A percentile compares a stretch with the other conserved stretches of the same genome.
phyloP scores from a whole-genome alignment of 2,797 vertebrate genomes.

The Oophaga sylvatica region DNA sequence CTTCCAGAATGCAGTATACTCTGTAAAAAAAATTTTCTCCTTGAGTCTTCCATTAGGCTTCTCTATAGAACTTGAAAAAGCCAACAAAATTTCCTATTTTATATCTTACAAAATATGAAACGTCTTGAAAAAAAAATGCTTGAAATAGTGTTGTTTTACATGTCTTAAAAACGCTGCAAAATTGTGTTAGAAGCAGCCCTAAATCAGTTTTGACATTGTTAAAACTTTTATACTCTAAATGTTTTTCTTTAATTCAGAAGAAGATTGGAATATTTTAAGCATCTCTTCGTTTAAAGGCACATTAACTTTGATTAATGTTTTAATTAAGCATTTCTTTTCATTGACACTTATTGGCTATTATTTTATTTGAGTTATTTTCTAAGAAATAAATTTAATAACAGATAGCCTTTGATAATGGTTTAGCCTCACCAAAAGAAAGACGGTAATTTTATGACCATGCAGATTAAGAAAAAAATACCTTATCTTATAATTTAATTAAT shows the following conservation, averaged over 20 bases:
- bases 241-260: not conserved
- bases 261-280: conserved; percentile 15
- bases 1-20: too few species aligned
- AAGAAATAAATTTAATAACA: conserved; percentile 30
- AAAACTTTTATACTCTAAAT: not conserved
- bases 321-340: not conserved
- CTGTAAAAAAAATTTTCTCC: too few species aligned
- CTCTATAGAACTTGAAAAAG: too few species aligned
- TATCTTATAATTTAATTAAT: conserved; percentile 60
- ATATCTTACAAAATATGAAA: too few species aligned
- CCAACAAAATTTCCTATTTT: too few species aligned
- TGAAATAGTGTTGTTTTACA: too few species aligned
- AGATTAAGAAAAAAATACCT: conserved; percentile 59
- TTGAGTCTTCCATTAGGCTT: too few species aligned
- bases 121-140: too few species aligned
- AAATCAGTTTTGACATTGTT: not conserved
- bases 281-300: not conserved
- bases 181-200: too few species aligned
- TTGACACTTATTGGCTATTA: conserved; percentile 22
- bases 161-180: too few species aligned
- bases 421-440: conserved; percentile 59
- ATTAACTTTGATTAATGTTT: not conserved
- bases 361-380: not conserved
- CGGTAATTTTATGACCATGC: conserved; percentile 52
- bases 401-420: conserved; percentile 63